Base-by-base conservation (phyloP, 2,888 invertebrate species). In the Drosophila mulleri region DNA sequence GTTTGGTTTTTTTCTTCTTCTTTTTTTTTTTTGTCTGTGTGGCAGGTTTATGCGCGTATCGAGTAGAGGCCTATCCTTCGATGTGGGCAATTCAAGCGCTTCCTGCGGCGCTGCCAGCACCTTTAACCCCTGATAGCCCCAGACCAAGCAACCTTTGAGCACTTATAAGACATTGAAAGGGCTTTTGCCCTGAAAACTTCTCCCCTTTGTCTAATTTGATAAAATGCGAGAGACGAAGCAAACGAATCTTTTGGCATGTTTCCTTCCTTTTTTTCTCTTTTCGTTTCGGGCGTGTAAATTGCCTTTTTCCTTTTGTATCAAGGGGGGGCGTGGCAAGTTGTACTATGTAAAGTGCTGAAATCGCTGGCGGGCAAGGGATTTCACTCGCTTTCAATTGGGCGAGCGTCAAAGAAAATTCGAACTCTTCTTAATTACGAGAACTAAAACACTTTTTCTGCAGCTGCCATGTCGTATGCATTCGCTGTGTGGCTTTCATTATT, bases 141-240 rank as follows among this genome's bases (percentile, higher is more conserved):
- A 26, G 9, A 41, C 26, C 53, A 12, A n/a, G 32, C 65, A 45
- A 23, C 41, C 62, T 16, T 35, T 39, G 42, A 35, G 9, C 67
- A 47, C 50, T 80, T 65, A 64, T 37, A 37, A 57, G 54, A 56
- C 75, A 79, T 70, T 61, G 67, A 69, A 78, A 78, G 67, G 70
- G 82, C 70, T 67, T 71, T 71, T 52, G 50, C 29, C 52, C 52
- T 32, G 42, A 59, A 58, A 74, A 78, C 42, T 68, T 54, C 76
- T 73, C 79, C 77, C 87, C 54, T 75, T 86, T 84, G 89, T 89
- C 87, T 87, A 88, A 86, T 89, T 84, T 77, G 76, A 89, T 86
- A 84, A 83, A 35, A 42, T 45, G 54, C 45, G 57, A 72, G 26
- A 45, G 78, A 42, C 48, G 60, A 70, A 9, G 35, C 52, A 62